phyloP scores from a whole-genome alignment of 2,113 vertebrate species.

The Clinocottus analis region DNA sequence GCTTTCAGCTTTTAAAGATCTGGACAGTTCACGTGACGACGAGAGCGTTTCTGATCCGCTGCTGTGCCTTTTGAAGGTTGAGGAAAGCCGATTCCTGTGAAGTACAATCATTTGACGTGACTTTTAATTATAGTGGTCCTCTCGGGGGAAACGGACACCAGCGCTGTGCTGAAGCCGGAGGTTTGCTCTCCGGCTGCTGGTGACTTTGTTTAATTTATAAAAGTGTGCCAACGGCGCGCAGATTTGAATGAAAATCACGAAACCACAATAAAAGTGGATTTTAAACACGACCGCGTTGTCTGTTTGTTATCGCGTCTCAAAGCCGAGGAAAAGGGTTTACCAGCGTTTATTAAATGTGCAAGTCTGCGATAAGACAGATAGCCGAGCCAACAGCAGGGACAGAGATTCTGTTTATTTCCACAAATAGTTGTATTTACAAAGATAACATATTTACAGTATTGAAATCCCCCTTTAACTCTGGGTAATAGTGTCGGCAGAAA shows the following conservation, averaged over 20 bases:
- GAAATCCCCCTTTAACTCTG: conserved; percentile 9
- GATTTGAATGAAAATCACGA: conserved; percentile 47
- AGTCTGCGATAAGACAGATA: not conserved
- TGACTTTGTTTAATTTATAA: conserved; percentile 61
- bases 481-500: not conserved
- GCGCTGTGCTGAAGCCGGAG: conserved; percentile 43
- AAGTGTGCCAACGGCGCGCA: conserved; percentile 50
- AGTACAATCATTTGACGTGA: conserved; percentile 78
- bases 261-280: conserved; percentile 73
- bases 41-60: conserved; percentile 49
- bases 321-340: too few relatives aligned
- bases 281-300: conserved; percentile 14
- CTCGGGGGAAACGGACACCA: conserved; percentile 67
- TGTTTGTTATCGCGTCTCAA: not conserved
- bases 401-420: not conserved
- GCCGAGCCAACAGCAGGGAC: too few relatives aligned
- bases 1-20: conserved; percentile 35
- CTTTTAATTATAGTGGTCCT: conserved; percentile 46
- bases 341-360: not conserved
- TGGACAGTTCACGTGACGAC: not conserved
- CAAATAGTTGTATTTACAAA: conserved; percentile 49
- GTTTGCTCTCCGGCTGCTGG: conserved; percentile 51
- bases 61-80: conserved; percentile 68
- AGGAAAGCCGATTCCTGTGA: conserved; percentile 72
- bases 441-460: conserved; percentile 42